Base-by-base conservation (phyloP, 2,888 invertebrate species). In the Pachliopta kotzebuea region DNA sequence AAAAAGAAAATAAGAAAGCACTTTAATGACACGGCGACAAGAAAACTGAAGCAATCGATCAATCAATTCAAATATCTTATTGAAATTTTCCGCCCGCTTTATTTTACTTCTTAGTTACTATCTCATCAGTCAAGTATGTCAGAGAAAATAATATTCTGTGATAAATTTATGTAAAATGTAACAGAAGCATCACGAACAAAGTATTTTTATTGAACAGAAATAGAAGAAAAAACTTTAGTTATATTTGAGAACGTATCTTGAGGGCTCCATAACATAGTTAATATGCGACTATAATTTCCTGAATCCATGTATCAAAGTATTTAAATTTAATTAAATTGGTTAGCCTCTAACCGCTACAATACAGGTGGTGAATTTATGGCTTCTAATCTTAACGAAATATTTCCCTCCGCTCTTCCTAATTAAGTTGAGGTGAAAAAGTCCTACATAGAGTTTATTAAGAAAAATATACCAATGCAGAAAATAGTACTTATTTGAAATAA, bases 371-470 rank as follows among this genome's bases (percentile, higher is more conserved):
- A 53, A 60, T 60, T 60, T 60, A 60, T 60, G 37, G 18, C 53
- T 52, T 60, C 52, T 60, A 60, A 60, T 60, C 60, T 60, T 60
- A 60, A 60, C 37, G 23, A 60, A 60, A 60, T 60, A 60, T 60
- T 52, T 18, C 60, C 20, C 37, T 60, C 52, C 52, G 23, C 21
- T 52, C 21, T 53, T 60, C 18, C 17, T 37, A 26, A 20, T 14
- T 26, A 26, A 26, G 26, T 26, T 26, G 6, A 14, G 14, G 37
- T 37, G 11, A 11, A 37, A 37, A 14, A 14, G 14, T 37, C 37
- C 37, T 1, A 3, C 14, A 2, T 37, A 37, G 14, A 37, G 14
- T 14, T 14, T 8, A 9, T 31, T 37, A 37, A 37, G 14, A 37
- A 11, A 37, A 14, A 37, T 11, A 11, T 37, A 14, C 11, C 4